Conservation (phyloP, 2,888 invertebrate genomes). For the Oligia strigilis region DNA sequence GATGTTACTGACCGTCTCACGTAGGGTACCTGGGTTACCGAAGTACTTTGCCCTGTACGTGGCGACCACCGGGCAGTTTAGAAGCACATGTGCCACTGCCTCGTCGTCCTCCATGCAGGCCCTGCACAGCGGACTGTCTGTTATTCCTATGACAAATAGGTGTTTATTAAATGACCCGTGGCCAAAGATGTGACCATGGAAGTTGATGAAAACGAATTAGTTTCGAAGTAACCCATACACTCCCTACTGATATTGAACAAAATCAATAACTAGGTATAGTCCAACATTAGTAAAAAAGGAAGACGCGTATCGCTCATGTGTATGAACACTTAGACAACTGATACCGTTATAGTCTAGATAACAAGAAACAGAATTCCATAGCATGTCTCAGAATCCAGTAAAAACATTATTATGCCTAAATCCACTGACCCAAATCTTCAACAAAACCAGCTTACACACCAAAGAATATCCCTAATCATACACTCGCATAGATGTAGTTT, state of each 20-base stretch:
- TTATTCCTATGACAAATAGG: too few relatives aligned
- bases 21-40: too few relatives aligned
- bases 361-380: not conserved
- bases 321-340: not conserved
- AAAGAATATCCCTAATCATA: slow-evolving; percentile 48
- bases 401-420: slow-evolving; percentile 31
- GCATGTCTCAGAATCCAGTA: not conserved
- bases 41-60: too few relatives aligned
- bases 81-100: too few relatives aligned
- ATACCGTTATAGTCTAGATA: not conserved
- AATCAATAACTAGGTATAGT: not conserved
- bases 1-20: too few relatives aligned
- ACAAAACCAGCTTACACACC: slow-evolving; percentile 28
- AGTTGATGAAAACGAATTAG: not conserved
- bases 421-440: slow-evolving; percentile 43
- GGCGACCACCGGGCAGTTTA: too few relatives aligned
- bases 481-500: slow-evolving; percentile 51
- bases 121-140: too few relatives aligned
- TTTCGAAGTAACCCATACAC: not conserved
- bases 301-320: too few relatives aligned
- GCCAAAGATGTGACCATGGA: too few relatives aligned
- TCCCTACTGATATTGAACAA: not conserved
- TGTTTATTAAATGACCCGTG: too few relatives aligned
- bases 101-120: too few relatives aligned
- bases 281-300: not conserved